Base-by-base conservation (phyloP, 2,888 invertebrate species). In the Brachycybe producta region DNA sequence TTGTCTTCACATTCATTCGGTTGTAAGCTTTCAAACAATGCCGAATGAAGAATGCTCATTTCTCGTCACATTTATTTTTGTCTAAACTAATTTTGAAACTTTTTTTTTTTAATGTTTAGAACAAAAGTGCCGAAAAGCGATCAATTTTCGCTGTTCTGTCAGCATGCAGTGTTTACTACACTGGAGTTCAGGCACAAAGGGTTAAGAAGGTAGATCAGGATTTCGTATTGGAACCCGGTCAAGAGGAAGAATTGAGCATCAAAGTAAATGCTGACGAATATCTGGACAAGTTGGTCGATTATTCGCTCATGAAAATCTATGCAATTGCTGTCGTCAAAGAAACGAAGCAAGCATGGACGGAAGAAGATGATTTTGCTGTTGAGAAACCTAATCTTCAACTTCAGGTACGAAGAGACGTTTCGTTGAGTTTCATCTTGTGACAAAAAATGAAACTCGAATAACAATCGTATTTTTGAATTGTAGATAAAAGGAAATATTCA, bases 291-390 rank as follows among this genome's bases (percentile, higher is more conserved):
- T 62, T 82, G 56, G 78, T 78, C 0, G 82, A 82, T 60, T 79
- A 81, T 59, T 72, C 76, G 45, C 73, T 79, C 68, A 71, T 83
- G 51, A 81, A 81, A 68, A 76, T 82, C 52, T 79, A 79, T 58
- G 78, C 79, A 3, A 78, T 83, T 65, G 81, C 81, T 17, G 77
- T 78, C n/a, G 84, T 86, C 0, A 72, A 75, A 48, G 84, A 86
- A 66, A 86, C 86, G 15, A 78, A 77, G 49, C 84, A 85, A 65
- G 78, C 82, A 2, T 86, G 84, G 81, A 79, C 82, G 0, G 82
- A 80, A 56, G 83, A 84, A 60, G 84, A 85, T 59, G 83, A 84
- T 66, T 84, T 84, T 69, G 79, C 83, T 65, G 74, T 86, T 5
- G 68, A 80, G 27, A 82, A 81, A 61, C 85, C 86, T 1, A 75